A percentile compares a stretch with the other conserved stretches of the same genome.
Evolutionary conservation across 2,797 vertebrate genomes (phyloP).

Genomic region (Phoxinus dragarum): DNA sequence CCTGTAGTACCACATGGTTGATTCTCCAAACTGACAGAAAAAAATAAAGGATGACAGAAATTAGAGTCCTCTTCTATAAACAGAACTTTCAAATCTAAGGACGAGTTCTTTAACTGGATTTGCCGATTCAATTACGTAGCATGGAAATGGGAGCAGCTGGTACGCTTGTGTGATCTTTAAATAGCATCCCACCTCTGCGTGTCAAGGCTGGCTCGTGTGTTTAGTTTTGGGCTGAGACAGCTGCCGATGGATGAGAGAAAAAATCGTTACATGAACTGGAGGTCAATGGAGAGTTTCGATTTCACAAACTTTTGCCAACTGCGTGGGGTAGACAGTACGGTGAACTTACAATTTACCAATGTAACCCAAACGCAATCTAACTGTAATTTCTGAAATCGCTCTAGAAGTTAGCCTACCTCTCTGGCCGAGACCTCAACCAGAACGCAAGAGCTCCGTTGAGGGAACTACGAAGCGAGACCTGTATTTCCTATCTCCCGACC

Average conservation of each 20-base stretch:
- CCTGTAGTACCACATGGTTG: not conserved
- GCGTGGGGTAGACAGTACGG: not conserved
- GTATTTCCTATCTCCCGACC: slow-evolving; percentile 46
- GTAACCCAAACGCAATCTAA: slow-evolving; percentile 54
- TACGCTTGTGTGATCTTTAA: slow-evolving; percentile 73
- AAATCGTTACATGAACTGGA: slow-evolving; percentile 53
- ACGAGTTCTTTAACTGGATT: slow-evolving; percentile 55
- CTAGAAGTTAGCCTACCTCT: slow-evolving; percentile 45
- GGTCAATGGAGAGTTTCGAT: slow-evolving; percentile 40
- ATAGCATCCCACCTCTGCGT: slow-evolving; percentile 67
- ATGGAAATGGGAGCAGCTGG: slow-evolving; percentile 73
- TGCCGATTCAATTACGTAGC: slow-evolving; percentile 71
- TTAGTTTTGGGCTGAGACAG: slow-evolving; percentile 62
- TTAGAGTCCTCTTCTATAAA: slow-evolving; percentile 24
- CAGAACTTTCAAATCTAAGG: slow-evolving; percentile 62
- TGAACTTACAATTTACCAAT: slow-evolving; percentile 36
- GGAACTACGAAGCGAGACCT: slow-evolving; percentile 39
- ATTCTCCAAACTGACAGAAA: slow-evolving; percentile 27
- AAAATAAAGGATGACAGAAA: slow-evolving; percentile 17
- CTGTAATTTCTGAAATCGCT: slow-evolving; percentile 57
- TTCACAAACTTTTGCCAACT: slow-evolving; percentile 42
- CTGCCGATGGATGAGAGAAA: slow-evolving; percentile 42
- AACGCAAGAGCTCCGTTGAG: slow-evolving; percentile 25
- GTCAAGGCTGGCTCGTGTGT: slow-evolving; percentile 57
- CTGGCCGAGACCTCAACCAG: slow-evolving; percentile 41